These are phyloP conservation scores for Drosophila trapezifrons DNA, from an alignment of 1,140 invertebrate species.

Conservation along the genomic window DNA sequence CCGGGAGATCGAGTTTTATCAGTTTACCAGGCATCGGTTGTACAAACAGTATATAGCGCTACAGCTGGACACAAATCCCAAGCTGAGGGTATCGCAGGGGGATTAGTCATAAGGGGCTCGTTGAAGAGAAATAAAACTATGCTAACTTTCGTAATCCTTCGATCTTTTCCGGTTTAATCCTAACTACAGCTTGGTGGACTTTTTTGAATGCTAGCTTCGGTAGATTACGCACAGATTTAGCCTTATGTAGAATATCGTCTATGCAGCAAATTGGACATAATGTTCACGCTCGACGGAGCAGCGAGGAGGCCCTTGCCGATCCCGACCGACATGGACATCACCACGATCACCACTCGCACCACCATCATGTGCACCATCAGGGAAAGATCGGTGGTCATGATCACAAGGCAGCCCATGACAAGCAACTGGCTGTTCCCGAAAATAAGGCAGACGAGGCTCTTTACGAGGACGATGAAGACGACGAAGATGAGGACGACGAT, in stretches of 20 bases:
- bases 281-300: slow-evolving; percentile 48
- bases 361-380: slow-evolving; percentile 41
- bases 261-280: slow-evolving; percentile 52
- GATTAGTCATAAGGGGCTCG: slow-evolving; percentile 16
- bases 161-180: slow-evolving; percentile 41
- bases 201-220: slow-evolving; percentile 22
- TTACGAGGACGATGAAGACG: slow-evolving; percentile 19
- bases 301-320: slow-evolving; percentile 16
- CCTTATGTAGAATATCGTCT: slow-evolving; percentile 24
- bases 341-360: slow-evolving; percentile 41
- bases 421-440: slow-evolving; percentile 51
- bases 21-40: slow-evolving; percentile 93
- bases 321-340: slow-evolving; percentile 14
- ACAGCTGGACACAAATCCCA: slow-evolving; percentile 67
- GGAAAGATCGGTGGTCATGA: slow-evolving; percentile 22
- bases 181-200: slow-evolving; percentile 30
- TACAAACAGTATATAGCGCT: slow-evolving; percentile 91
- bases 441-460: slow-evolving; percentile 13
- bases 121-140: slow-evolving; percentile 50
- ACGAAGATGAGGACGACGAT: slow-evolving; percentile 16
- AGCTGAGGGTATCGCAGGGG: slow-evolving; percentile 25
- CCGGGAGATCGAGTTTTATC: slow-evolving; percentile 95
- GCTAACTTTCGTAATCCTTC: slow-evolving; percentile 54
- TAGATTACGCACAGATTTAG: slow-evolving; percentile 31
- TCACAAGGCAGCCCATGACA: slow-evolving; percentile 50